A percentile compares a stretch with the other conserved stretches of the same genome.
phyloP scores from a whole-genome alignment of 2,888 invertebrate species.

The Cheilosia vernalis region DNA sequence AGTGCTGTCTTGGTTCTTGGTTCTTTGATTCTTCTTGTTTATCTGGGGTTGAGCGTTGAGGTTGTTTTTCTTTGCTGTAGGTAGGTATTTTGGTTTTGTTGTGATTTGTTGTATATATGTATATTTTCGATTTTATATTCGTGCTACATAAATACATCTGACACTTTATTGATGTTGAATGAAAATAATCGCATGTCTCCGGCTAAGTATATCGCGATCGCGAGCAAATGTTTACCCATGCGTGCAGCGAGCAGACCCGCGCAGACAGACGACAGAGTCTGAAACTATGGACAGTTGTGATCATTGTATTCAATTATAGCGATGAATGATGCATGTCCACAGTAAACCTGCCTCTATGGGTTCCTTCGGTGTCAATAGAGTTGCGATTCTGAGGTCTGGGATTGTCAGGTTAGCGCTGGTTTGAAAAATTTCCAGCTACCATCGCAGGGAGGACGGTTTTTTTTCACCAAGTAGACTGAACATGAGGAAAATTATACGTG shows the following conservation, averaged over 20 bases:
- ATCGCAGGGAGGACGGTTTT: too few species aligned
- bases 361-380: neutral
- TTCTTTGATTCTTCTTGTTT: conserved; percentile 23
- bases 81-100: neutral
- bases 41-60: neutral
- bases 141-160: conserved; percentile 8
- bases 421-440: too few species aligned
- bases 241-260: conserved; percentile 29
- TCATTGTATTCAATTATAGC: conserved; percentile 7
- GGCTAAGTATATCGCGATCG: conserved; percentile 12
- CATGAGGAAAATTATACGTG: too few species aligned
- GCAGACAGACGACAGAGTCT: neutral
- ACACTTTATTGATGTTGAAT: conserved; percentile 3
- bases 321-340: neutral
- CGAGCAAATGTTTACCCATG: conserved; percentile 43
- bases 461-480: too few species aligned
- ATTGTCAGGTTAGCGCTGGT: too few species aligned
- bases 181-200: conserved; percentile 11
- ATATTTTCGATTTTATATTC: conserved; percentile 10
- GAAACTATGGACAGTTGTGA: neutral
- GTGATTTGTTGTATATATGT: neutral
- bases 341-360: neutral
- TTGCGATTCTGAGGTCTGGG: too few species aligned
- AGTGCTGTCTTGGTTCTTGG: conserved; percentile 9
- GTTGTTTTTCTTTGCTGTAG: conserved; percentile 1